Base-by-base conservation (phyloP, 2,113 vertebrate genomes). In the Smithornis capensis region DNA sequence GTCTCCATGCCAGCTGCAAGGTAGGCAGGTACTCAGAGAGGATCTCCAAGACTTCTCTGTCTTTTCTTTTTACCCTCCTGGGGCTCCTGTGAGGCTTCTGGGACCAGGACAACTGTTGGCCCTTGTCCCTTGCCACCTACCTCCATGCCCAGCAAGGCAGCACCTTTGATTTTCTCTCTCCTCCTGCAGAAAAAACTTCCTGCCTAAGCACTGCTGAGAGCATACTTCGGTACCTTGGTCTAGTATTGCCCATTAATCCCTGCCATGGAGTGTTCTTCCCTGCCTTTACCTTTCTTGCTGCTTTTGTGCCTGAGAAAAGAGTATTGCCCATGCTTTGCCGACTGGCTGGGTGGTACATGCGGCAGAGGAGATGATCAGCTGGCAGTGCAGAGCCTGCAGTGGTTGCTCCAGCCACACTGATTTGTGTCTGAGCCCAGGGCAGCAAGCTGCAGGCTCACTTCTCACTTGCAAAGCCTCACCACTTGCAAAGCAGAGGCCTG, bases 261-360 rank as follows among this genome's bases (percentile, higher is more conserved):
- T 83, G 31, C 21, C 35, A 35, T 8, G 42, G 31, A 25, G 25
- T 47, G 15, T 89, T 13, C 12, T 40, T 85, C 11, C 12, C 3
- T 80, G 13, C 78, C 63, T 23, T 83, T 93, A 45, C 28, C 7
- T 73, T 95, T 57, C 38, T 87, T 78, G 10, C 35, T 83, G 44
- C 25, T 64, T 90, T 89, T 79, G 28, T 33, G 9, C 29, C n/a
- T 25, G 40, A 83, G 45, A 63, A 50, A 74, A 53, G 31, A 53
- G 50, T 35, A 50, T 49, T 0, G 1, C 29, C 8, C 1, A 0
- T 60, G n/a, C 35, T 63, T 74, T 63, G 44, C 52, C 2, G 4
- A 12, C 8, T 56, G 57, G 28, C 44, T 73, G 28, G 18, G 23
- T 64, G 29, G 25, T 78, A 7, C 19, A 2, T 4, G 5, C 79